These are phyloP conservation scores for Leptinotarsa juncta DNA, from an alignment of 2,888 invertebrate genomes.

Conservation along the genomic window DNA sequence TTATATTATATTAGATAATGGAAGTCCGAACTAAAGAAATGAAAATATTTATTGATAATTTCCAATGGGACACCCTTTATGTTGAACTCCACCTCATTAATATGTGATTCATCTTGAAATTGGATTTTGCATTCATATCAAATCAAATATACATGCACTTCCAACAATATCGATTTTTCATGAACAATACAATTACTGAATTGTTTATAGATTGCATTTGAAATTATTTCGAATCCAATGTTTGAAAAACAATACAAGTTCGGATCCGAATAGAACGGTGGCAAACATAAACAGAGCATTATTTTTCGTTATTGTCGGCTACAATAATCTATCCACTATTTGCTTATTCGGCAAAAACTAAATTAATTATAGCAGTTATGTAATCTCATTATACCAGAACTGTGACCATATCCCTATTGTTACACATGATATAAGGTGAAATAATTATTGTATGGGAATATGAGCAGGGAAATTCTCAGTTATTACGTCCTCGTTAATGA, in stretches of 20 bases:
- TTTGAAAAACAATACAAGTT: background rate
- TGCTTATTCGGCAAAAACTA: constrained; percentile 30
- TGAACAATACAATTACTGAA: background rate
- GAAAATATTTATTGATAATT: background rate
- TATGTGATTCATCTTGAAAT: background rate
- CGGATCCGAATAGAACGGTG: background rate
- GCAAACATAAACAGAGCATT: background rate
- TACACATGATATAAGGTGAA: constrained; percentile 25
- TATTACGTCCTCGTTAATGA: constrained; percentile 16
- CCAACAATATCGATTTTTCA: background rate
- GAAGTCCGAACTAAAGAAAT: too few relatives aligned
- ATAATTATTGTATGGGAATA: constrained; percentile 21
- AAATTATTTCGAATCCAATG: background rate
- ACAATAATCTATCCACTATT: constrained; percentile 24
- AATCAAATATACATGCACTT: background rate
- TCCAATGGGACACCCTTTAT: background rate
- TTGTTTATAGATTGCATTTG: background rate
- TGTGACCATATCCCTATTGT: constrained; percentile 22
- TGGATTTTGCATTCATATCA: background rate
- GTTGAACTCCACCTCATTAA: background rate
- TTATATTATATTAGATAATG: too few relatives aligned
- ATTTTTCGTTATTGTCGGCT: background rate
- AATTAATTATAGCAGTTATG: constrained; percentile 25
- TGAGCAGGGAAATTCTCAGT: constrained; percentile 14
- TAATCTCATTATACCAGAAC: constrained; percentile 13